Evolutionary conservation across 2,888 invertebrate species (phyloP).

Genomic region (Epistrophe grossulariae): DNA sequence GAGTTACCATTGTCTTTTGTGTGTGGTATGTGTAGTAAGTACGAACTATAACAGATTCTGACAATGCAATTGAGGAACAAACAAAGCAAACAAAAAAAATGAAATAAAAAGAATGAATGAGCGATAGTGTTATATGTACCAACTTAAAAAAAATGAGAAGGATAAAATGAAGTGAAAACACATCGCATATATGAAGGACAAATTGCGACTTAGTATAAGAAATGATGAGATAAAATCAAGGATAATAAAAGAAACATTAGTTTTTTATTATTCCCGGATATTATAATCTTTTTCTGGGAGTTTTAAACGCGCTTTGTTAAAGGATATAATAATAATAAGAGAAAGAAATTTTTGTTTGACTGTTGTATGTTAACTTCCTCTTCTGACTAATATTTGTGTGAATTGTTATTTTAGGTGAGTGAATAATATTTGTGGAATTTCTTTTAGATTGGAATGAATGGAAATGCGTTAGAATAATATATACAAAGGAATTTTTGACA

Average conservation of each 20-base stretch:
- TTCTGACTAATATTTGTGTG: neutral
- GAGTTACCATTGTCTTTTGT: constrained; percentile 61
- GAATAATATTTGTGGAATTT: neutral
- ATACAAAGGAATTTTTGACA: neutral
- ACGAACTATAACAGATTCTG: constrained; percentile 57
- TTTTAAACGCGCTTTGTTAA: constrained; percentile 68
- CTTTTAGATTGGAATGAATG: neutral
- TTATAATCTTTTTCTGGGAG: constrained; percentile 65
- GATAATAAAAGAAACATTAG: constrained; percentile 41
- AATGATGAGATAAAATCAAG: constrained; percentile 42
- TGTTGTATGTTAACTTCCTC: neutral
- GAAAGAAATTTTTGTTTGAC: constrained; percentile 7
- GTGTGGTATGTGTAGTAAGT: constrained; percentile 46
- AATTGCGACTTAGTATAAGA: constrained; percentile 35
- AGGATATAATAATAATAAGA: constrained; percentile 47
- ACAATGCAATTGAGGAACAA: constrained; percentile 51
- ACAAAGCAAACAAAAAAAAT: neutral
- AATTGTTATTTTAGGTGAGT: constrained; percentile 9
- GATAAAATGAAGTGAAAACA: constrained; percentile 61
- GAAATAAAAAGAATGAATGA: neutral
- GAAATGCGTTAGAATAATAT: neutral
- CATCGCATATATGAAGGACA: neutral
- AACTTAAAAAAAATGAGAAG: constrained; percentile 50
- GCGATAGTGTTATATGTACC: neutral
- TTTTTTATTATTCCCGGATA: constrained; percentile 51